These are phyloP conservation scores for Brachionus asplanchnoidis DNA, from an alignment of 1,140 invertebrate species.

Conservation along the genomic window DNA sequence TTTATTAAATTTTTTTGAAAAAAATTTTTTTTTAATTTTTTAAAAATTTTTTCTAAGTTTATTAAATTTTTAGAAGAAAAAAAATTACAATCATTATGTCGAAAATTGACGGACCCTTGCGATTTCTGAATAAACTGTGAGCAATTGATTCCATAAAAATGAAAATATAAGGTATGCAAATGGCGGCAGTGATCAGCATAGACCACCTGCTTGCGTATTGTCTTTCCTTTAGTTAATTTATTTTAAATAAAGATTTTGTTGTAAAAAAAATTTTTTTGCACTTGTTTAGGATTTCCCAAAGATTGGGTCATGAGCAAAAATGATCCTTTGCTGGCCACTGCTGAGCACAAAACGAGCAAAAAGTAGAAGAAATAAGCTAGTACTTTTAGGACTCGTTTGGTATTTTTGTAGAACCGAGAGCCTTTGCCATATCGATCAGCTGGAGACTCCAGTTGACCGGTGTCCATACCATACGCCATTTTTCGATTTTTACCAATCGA, in stretches of 20 bases:
- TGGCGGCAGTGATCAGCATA: slow-evolving; percentile 47
- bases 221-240: slow-evolving; percentile 43
- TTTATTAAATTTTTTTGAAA: too few relatives aligned
- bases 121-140: slow-evolving; percentile 45
- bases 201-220: slow-evolving; percentile 45
- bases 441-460: slow-evolving; percentile 43
- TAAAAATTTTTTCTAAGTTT: not conserved
- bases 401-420: slow-evolving; percentile 42
- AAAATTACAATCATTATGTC: slow-evolving; percentile 47
- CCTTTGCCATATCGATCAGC: slow-evolving; percentile 43
- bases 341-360: slow-evolving; percentile 45
- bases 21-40: not conserved
- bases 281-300: slow-evolving; percentile 48
- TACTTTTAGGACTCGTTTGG: slow-evolving; percentile 46
- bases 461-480: slow-evolving; percentile 39
- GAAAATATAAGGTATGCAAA: slow-evolving; percentile 50
- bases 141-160: slow-evolving; percentile 45
- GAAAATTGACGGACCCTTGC: slow-evolving; percentile 48
- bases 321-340: slow-evolving; percentile 49
- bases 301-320: slow-evolving; percentile 50
- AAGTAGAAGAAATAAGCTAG: slow-evolving; percentile 48
- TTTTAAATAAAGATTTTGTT: slow-evolving; percentile 42
- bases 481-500: slow-evolving; percentile 17
- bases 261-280: not conserved
- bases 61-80: not conserved